These are phyloP conservation scores for Centropus unirufus DNA, from an alignment of 2,113 vertebrate genomes.

Conservation along the genomic window DNA sequence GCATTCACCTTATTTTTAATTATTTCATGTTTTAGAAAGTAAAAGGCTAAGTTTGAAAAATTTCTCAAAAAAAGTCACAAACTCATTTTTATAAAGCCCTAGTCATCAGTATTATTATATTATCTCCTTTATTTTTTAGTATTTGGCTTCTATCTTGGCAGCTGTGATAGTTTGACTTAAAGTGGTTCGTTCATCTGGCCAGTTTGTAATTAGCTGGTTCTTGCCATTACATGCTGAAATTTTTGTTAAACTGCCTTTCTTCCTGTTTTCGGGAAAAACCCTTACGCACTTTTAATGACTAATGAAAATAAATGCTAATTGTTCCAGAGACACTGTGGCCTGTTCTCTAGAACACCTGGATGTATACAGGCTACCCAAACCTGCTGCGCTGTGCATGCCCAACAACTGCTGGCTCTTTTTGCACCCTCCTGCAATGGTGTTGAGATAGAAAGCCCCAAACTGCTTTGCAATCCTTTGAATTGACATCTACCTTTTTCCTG, in stretches of 20 bases:
- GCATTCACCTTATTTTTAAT: neutral
- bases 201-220: neutral
- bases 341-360: neutral
- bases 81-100: neutral
- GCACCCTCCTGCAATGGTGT: neutral
- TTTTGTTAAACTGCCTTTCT: conserved; percentile 15
- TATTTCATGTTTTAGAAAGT: neutral
- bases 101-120: neutral
- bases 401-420: neutral
- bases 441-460: neutral
- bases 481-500: neutral
- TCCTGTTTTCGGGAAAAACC: neutral
- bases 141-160: neutral
- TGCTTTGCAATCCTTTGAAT: neutral
- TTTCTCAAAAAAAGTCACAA: neutral
- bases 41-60: neutral
- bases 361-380: neutral
- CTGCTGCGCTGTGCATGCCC: neutral
- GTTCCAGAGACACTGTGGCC: neutral
- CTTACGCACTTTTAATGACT: neutral
- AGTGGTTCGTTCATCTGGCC: neutral
- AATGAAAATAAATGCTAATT: neutral
- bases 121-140: neutral
- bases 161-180: neutral
- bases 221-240: neutral